phyloP scores from a whole-genome alignment of 2,888 invertebrate species.

The Rhagonycha fulva region DNA sequence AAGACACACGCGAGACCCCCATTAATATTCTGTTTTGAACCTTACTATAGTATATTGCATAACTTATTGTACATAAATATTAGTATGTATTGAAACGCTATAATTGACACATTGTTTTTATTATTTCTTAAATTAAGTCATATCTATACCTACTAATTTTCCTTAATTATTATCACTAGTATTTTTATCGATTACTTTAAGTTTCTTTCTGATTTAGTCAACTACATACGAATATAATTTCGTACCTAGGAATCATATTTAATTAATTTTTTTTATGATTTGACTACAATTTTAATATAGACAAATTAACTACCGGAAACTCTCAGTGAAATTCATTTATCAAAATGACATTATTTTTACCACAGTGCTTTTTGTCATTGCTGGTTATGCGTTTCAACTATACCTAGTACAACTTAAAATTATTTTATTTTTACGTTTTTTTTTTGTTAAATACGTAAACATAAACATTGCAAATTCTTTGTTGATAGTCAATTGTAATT shows the following conservation, averaged over 20 bases:
- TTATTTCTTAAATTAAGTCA: neutral
- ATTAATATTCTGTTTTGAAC: slow-evolving; percentile 27
- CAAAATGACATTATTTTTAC: too few species aligned
- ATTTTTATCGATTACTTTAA: neutral
- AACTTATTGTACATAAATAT: slow-evolving; percentile 30
- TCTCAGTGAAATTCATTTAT: too few species aligned
- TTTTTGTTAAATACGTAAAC: neutral
- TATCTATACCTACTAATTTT: neutral
- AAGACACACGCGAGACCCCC: slow-evolving; percentile 31
- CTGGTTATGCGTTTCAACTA: too few species aligned
- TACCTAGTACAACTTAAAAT: too few species aligned
- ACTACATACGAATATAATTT: too few species aligned
- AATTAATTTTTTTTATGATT: too few species aligned
- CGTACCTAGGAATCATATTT: too few species aligned
- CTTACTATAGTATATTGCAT: slow-evolving; percentile 24
- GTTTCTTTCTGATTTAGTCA: too few species aligned
- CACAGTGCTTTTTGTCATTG: too few species aligned
- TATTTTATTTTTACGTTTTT: neutral
- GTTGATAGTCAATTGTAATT: neutral
- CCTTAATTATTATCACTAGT: neutral
- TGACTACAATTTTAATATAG: too few species aligned
- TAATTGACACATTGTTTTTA: neutral
- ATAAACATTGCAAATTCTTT: neutral
- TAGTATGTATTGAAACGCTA: slow-evolving; percentile 24
- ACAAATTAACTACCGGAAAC: too few species aligned